Evolutionary conservation across 2,113 vertebrate species (phyloP).

Genomic region (Equus quagga): DNA sequence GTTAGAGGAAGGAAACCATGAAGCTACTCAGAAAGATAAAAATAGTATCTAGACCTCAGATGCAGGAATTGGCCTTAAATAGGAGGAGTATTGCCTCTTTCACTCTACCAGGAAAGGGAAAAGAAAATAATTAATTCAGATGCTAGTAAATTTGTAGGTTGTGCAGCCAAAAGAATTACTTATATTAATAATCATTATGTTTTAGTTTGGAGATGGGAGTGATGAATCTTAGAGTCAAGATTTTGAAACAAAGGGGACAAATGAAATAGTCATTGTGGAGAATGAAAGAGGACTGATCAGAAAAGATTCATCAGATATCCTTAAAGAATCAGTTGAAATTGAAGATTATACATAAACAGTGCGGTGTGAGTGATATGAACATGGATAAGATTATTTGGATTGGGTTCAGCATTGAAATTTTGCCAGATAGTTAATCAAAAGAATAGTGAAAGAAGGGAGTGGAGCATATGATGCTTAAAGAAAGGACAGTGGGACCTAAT

Average conservation of each 20-base stretch:
- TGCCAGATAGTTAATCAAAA: background rate
- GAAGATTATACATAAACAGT: background rate
- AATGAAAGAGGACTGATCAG: background rate
- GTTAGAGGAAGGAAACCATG: background rate
- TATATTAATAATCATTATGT: background rate
- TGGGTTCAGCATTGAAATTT: background rate
- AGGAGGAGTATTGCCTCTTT: background rate
- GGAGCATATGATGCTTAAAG: background rate
- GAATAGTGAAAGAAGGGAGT: background rate
- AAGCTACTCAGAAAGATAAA: background rate
- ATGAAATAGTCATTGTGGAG: background rate
- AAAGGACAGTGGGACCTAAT: background rate
- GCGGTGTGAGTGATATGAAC: background rate
- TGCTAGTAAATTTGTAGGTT: background rate
- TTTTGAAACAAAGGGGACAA: constrained; percentile 1
- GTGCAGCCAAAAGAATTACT: background rate
- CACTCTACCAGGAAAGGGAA: background rate
- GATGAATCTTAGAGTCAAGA: background rate
- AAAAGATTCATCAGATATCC: background rate
- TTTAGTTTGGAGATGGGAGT: background rate
- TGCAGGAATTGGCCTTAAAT: background rate
- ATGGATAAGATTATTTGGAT: background rate
- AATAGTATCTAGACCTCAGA: background rate
- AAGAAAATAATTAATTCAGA: background rate
- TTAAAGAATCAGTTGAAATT: constrained; percentile 34